Percentiles rank a stretch among this genome's conserved stretches.
These are phyloP conservation scores for Microctenopoma stevenorrisi DNA, from an alignment of 2,797 vertebrate genomes.

Conservation along the genomic window DNA sequence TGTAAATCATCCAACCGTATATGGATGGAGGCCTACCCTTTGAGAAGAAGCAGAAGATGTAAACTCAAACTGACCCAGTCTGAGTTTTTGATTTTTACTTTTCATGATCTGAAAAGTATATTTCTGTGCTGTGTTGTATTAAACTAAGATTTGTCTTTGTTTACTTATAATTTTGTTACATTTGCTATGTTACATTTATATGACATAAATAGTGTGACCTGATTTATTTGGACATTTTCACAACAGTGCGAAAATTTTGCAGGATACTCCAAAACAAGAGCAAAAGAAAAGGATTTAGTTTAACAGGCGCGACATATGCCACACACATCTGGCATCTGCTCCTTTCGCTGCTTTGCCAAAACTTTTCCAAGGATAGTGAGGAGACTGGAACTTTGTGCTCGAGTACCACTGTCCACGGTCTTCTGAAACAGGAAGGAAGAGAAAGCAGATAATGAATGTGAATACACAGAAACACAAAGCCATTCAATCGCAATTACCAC, in stretches of 20 bases:
- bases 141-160: background rate
- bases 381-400: constrained; percentile 46
- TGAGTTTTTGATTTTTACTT: constrained; percentile 32
- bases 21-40: constrained; percentile 37
- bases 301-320: constrained; percentile 27
- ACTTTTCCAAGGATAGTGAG: constrained; percentile 48
- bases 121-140: constrained; percentile 2
- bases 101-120: constrained; percentile 4
- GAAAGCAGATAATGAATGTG: constrained; percentile 65
- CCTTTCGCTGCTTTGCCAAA: constrained; percentile 53
- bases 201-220: constrained; percentile 19
- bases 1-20: constrained; percentile 59
- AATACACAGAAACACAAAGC: constrained; percentile 71
- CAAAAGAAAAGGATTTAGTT: constrained; percentile 29
- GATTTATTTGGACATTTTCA: constrained; percentile 15
- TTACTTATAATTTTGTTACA: background rate
- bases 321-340: constrained; percentile 62
- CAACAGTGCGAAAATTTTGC: background rate
- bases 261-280: constrained; percentile 46
- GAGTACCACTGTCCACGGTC: constrained; percentile 30
- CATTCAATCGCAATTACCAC: constrained; percentile 72
- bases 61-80: constrained; percentile 49
- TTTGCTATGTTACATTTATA: constrained; percentile 6
- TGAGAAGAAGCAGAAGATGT: constrained; percentile 43
- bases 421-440: constrained; percentile 66